phyloP scores from a whole-genome alignment of 2,797 vertebrate genomes.

The Neomorphus geoffroyi region DNA sequence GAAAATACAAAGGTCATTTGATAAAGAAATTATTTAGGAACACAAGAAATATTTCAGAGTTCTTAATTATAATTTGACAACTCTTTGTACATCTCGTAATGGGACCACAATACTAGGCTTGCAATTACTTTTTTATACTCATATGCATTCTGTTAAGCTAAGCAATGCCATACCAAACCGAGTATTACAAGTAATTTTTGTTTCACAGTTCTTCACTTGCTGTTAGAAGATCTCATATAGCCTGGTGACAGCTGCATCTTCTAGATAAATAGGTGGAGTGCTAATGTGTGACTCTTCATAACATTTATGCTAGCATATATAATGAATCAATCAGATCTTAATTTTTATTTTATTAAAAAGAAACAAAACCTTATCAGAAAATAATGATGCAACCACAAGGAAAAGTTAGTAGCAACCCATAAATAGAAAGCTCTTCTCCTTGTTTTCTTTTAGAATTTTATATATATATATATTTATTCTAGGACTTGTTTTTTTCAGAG shows the following conservation, averaged over 20 bases:
- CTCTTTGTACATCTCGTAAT: constrained; percentile 28
- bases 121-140: constrained; percentile 30
- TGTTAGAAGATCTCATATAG: not conserved
- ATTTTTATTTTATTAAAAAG: not conserved
- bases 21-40: constrained; percentile 6
- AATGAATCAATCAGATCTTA: not conserved
- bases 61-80: constrained; percentile 52
- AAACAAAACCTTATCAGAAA: not conserved
- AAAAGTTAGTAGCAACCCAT: not conserved
- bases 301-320: not conserved
- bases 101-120: not conserved
- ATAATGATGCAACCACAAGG: not conserved
- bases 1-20: constrained; percentile 23
- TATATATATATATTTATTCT: not conserved
- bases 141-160: constrained; percentile 30
- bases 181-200: constrained; percentile 37
- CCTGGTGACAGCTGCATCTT: constrained; percentile 2
- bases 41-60: not conserved
- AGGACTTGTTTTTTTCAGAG: not conserved
- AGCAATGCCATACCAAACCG: constrained; percentile 49
- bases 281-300: not conserved
- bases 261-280: not conserved
- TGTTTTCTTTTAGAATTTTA: not conserved
- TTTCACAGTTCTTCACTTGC: constrained; percentile 28
- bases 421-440: not conserved